Evolutionary conservation across 2,113 vertebrate species (phyloP), one percentile per base, ranked within the genome.

Genomic region (Chrysemys picta): DNA sequence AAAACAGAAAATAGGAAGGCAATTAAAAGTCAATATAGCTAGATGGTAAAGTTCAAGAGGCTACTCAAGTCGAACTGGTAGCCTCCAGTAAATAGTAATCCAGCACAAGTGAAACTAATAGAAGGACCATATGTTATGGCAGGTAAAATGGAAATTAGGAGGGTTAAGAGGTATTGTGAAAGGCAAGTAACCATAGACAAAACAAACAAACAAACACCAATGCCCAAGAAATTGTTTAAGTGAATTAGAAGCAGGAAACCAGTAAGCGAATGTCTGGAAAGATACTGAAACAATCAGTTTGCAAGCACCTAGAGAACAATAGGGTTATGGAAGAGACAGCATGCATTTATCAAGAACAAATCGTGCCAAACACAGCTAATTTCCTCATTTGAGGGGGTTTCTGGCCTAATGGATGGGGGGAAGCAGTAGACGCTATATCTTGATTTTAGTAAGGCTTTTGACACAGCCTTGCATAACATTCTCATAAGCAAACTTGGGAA

Each of bases 1-100:
- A 96, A 96, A 96, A 95, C 89, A 84, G 83, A 82, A 95, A 96
- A 94, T 85, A 92, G 53, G 94, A 95, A 86, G 56, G 78, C 57
- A 92, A 92, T 91, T 96, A 95, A 93, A 95, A 92, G 42, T 59
- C 92, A 50, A 31, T 88, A n/a, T 59, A 81, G 35, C 78, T 81
- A 65, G 79, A 88, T 6, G 88, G 19, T n/a, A 83, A 91, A 54
- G 8, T 92, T 89, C 89, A 96, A 95, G 62, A 79, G 62, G 79
- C 86, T 91, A 79, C 87, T 96, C 89, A 82, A 93, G 85, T 91
- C 21, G 93, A 85, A 88, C 84, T 59, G 27, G 19, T 85, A 93
- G 31, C n/a, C 59, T 95, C 94, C 59, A 69, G 84, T 94, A 97
- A 96, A 87, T 11, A 72, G 9, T 62, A 96, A 85, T 84, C 16